Percentiles rank a stretch among this genome's conserved stretches.
phyloP scores from a whole-genome alignment of 2,888 invertebrate genomes.

The Ectemnius lituratus region DNA sequence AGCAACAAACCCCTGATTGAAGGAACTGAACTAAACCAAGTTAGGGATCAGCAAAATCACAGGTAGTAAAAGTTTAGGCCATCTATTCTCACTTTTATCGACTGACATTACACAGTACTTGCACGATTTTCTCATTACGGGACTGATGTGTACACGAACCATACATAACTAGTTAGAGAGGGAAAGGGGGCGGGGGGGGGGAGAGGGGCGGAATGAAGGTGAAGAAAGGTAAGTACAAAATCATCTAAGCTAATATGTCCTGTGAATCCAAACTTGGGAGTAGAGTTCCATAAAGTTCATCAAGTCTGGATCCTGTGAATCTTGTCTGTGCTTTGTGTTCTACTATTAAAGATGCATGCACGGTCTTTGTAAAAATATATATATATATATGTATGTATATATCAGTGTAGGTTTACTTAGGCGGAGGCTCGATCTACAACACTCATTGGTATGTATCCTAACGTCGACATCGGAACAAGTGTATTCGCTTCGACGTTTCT shows the following conservation, averaged over 20 bases:
- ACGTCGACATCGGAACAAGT: constrained; percentile 35
- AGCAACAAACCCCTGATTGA: background rate
- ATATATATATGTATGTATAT: constrained; percentile 46
- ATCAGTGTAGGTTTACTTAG: constrained; percentile 33
- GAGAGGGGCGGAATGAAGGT: constrained; percentile 41
- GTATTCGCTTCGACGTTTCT: constrained; percentile 25
- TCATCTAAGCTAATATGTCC: constrained; percentile 62
- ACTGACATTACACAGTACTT: constrained; percentile 49
- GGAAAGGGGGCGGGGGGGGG: constrained; percentile 9
- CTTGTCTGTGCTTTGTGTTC: constrained; percentile 13
- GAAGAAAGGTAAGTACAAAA: constrained; percentile 73
- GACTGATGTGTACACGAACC: constrained; percentile 43
- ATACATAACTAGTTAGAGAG: constrained; percentile 49
- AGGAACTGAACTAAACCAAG: background rate
- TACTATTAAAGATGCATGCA: constrained; percentile 42
- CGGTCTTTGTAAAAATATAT: constrained; percentile 52
- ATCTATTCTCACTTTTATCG: constrained; percentile 61
- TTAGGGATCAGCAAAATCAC: constrained; percentile 11
- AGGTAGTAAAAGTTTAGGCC: constrained; percentile 57
- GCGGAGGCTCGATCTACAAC: constrained; percentile 18
- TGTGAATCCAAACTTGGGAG: constrained; percentile 24
- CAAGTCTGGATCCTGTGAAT: constrained; percentile 19
- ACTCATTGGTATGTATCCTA: constrained; percentile 20
- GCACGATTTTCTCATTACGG: constrained; percentile 26
- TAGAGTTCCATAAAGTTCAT: background rate